Conservation (phyloP, 2,888 invertebrate genomes). For the Bimastos eiseni region DNA sequence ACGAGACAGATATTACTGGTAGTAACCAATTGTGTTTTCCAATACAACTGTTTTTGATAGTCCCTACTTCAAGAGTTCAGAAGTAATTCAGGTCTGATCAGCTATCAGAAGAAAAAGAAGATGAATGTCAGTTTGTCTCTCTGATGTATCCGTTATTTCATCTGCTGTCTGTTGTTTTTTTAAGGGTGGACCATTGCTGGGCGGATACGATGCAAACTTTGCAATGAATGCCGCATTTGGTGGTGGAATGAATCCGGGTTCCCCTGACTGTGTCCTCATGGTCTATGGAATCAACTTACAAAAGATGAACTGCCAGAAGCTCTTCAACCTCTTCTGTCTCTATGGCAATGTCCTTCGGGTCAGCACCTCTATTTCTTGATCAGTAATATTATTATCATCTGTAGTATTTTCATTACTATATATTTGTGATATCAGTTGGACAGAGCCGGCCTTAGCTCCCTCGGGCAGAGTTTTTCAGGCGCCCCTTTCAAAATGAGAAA, state of each 20-base stretch:
- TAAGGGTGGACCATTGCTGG: slow-evolving; percentile 8
- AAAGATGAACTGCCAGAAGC: slow-evolving; percentile 89
- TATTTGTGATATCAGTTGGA: not conserved
- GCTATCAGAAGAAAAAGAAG: not conserved
- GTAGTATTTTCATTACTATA: not conserved
- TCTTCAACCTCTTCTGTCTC: slow-evolving; percentile 96
- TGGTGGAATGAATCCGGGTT: not conserved
- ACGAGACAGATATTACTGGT: no score
- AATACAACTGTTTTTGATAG: no score
- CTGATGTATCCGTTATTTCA: not conserved
- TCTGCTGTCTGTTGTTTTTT: not conserved
- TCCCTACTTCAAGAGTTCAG: no score
- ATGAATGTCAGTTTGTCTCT: not conserved
- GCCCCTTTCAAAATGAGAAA: no score
- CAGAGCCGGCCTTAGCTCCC: no score
- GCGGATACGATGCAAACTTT: slow-evolving; percentile 23
- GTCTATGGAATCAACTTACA: slow-evolving; percentile 92
- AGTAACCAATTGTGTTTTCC: no score
- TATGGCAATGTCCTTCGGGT: slow-evolving; percentile 98
- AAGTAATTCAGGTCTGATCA: not conserved
- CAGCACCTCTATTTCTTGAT: slow-evolving; percentile 53
- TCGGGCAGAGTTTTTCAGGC: no score
- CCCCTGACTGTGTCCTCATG: slow-evolving; percentile 82
- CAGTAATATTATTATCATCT: not conserved
- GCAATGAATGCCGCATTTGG: not conserved